These are phyloP conservation scores for Eurytoma adleriae DNA, from an alignment of 2,888 invertebrate species.

Conservation along the genomic window DNA sequence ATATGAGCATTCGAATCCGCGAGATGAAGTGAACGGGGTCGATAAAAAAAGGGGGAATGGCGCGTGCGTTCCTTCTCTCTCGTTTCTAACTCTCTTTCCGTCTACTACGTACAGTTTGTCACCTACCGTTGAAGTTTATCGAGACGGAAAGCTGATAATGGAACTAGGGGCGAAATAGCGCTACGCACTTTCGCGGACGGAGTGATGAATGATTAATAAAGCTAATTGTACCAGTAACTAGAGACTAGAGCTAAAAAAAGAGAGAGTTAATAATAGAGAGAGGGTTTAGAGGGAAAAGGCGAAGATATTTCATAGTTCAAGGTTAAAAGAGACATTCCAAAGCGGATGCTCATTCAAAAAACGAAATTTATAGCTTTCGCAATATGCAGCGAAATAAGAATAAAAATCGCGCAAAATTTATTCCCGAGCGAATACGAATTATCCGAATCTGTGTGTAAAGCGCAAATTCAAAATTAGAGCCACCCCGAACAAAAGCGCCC, in stretches of 20 bases:
- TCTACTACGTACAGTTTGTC: slow-evolving; percentile 13
- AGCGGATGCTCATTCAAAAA: slow-evolving; percentile 36
- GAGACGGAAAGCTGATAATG: slow-evolving; percentile 47
- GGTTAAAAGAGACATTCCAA: slow-evolving; percentile 57
- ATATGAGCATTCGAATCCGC: slow-evolving; percentile 34
- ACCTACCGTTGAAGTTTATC: slow-evolving; percentile 24
- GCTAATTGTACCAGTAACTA: slow-evolving; percentile 33
- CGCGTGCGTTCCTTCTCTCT: slow-evolving; percentile 8
- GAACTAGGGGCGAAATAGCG: slow-evolving; percentile 53
- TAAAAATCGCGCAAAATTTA: too few relatives aligned
- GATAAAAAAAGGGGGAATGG: slow-evolving; percentile 14
- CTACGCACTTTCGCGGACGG: slow-evolving; percentile 35
- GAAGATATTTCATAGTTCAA: slow-evolving; percentile 58
- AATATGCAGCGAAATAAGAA: too few relatives aligned
- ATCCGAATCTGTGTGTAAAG: too few relatives aligned
- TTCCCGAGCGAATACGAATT: too few relatives aligned
- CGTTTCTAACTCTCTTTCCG: not conserved
- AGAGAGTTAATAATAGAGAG: slow-evolving; percentile 42
- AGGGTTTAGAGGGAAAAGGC: slow-evolving; percentile 51
- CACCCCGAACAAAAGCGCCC: slow-evolving; percentile 18
- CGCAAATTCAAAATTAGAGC: slow-evolving; percentile 53
- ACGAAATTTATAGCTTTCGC: slow-evolving; percentile 57
- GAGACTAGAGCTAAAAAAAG: slow-evolving; percentile 23
- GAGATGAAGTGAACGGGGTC: slow-evolving; percentile 19
- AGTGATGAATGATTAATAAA: slow-evolving; percentile 49